Evolutionary conservation across 2,888 invertebrate species (phyloP).

Genomic region (Apamea anceps): DNA sequence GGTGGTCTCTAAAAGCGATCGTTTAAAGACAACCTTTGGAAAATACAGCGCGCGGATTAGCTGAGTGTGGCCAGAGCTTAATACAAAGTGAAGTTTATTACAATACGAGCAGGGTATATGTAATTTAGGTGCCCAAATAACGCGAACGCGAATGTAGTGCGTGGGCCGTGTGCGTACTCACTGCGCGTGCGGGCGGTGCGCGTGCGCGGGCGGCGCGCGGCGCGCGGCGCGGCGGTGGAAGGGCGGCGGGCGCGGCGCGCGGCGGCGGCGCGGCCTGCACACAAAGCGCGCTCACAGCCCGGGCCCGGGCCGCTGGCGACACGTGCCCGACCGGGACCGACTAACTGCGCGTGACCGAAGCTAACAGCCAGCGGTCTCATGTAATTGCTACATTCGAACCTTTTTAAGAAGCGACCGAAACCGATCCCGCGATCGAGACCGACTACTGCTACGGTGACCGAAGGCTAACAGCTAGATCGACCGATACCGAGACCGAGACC

Average conservation of each 20-base stretch:
- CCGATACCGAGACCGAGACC: background rate
- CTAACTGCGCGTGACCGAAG: background rate
- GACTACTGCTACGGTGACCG: background rate
- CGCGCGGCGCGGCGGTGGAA: conserved; percentile 85
- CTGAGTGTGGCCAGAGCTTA: background rate
- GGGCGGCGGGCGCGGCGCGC: conserved; percentile 90
- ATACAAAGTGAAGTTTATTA: background rate
- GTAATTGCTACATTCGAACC: background rate
- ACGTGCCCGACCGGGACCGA: no score
- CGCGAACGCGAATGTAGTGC: conserved; percentile 60
- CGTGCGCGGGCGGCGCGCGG: conserved; percentile 83
- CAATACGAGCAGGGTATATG: no score
- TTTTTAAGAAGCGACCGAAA: background rate
- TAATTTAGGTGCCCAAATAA: background rate
- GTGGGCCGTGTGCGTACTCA: conserved; percentile 48
- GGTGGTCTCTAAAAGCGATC: background rate
- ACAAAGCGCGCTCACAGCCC: conserved; percentile 64
- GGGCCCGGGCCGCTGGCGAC: conserved; percentile 54
- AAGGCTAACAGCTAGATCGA: background rate
- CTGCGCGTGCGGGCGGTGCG: conserved; percentile 87
- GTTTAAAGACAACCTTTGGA: background rate
- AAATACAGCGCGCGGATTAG: background rate
- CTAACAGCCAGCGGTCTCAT: background rate
- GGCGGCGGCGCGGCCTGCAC: conserved; percentile 88
- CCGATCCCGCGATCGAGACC: background rate